Evolutionary conservation across 2,888 invertebrate species (phyloP), one percentile per base, ranked within the genome.

Genomic region (Phengaris arion): DNA sequence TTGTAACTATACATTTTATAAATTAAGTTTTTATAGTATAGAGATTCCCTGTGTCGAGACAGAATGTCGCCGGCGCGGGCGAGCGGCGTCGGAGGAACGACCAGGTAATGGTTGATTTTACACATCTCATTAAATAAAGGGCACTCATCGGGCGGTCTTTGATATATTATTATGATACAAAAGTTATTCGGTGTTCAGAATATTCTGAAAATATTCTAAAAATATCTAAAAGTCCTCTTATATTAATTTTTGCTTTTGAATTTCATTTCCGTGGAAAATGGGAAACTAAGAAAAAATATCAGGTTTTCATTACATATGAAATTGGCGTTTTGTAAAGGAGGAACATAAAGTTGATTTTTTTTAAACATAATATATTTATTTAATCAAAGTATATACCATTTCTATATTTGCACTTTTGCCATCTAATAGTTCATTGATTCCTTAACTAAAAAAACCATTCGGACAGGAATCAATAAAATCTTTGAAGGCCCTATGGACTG

Each of bases 11-110:
- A 35, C 3, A 35, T 35, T 13, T 35, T 59, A 35, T 45, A 64
- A 22, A 35, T 64, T 64, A 64, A 35, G 6, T 64, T 45, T 64
- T 64, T 64, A 35, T 12, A 35, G 22, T 15, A 35, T 35, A 35
- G 12, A 12, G 12, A 22, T 64, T 35, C 35, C 74, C 64, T 64
- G 48, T 74, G 55, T 68, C 89, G 87, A 90, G 92, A 91, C 92
- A 80, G 77, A 78, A 78, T 79, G 92, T 87, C 92, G 91, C 86
- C 92, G 74, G 68, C 35, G 15, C 80, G 86, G 87, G 48, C 8
- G 48, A 48, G 48, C 48, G 7, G 6, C 46, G 46, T 6, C 6
- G 48, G 48, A 87, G 88, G 87, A 89, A 89, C 85, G 89, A 87
- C 88, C 89, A 90, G 85, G 84, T 85, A 81, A 87, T 88, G 87